Evolutionary conservation across 2,113 vertebrate species (phyloP).

Genomic region (Percopsis transmontana): DNA sequence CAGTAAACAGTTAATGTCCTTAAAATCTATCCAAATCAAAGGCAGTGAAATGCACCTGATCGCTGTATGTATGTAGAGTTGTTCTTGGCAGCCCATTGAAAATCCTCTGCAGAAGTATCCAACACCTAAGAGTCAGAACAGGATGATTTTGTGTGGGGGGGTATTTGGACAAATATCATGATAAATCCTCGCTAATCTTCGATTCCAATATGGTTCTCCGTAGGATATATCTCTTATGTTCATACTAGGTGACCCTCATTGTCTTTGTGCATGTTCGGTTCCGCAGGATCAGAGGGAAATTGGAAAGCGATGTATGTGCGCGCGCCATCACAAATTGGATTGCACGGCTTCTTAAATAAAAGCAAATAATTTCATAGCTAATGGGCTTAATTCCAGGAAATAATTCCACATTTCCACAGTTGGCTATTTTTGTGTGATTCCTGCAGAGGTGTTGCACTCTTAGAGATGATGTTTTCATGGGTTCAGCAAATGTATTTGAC

Average conservation of each 20-base stretch:
- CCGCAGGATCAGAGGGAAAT: constrained; percentile 69
- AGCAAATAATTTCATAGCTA: constrained; percentile 78
- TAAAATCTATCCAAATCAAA: constrained; percentile 2
- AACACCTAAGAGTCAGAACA: not conserved
- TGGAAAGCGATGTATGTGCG: constrained; percentile 59
- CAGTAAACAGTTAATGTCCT: constrained; percentile 4
- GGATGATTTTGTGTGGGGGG: constrained; percentile 2
- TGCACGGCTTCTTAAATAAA: constrained; percentile 72
- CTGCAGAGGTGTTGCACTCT: constrained; percentile 52
- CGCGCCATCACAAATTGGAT: constrained; percentile 70
- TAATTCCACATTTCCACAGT: constrained; percentile 74
- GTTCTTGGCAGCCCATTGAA: constrained; percentile 7
- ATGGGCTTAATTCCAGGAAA: constrained; percentile 76
- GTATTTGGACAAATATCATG: constrained; percentile 55
- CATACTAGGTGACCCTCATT: constrained; percentile 71
- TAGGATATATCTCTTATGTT: constrained; percentile 59
- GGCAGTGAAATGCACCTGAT: constrained; percentile 6
- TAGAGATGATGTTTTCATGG: constrained; percentile 30
- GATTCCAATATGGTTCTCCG: constrained; percentile 68
- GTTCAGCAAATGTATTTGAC: constrained; percentile 33
- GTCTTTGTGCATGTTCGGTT: constrained; percentile 64
- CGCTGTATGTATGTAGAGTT: not conserved
- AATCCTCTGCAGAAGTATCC: constrained; percentile 17
- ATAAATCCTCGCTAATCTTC: constrained; percentile 67
- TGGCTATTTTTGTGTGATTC: constrained; percentile 68